These are phyloP conservation scores for Willowsia nigromaculata DNA, from an alignment of 2,888 invertebrate species.

Conservation along the genomic window DNA sequence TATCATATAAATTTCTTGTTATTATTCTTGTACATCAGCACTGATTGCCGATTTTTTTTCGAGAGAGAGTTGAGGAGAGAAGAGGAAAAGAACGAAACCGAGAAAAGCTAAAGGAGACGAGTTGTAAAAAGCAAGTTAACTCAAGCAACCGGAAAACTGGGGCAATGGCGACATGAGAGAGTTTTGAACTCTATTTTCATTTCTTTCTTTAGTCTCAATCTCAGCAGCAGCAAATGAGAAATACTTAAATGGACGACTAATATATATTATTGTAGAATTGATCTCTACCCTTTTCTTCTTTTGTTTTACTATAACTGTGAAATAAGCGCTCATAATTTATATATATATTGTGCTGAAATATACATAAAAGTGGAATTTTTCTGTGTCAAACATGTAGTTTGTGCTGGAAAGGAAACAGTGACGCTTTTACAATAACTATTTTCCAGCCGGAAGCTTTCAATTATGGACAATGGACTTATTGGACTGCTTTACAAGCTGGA, in stretches of 20 bases:
- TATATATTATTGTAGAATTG: not conserved
- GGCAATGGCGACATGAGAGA: slow-evolving; percentile 72
- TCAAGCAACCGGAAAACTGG: slow-evolving; percentile 66
- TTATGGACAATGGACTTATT: not conserved
- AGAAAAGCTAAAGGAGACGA: not conserved
- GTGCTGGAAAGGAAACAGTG: not conserved
- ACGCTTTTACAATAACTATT: not conserved
- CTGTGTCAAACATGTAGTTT: not conserved
- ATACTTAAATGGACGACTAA: not conserved
- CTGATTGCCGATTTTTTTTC: slow-evolving; percentile 64
- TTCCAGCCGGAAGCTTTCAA: slow-evolving; percentile 31
- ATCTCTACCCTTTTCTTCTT: not conserved
- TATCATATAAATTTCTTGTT: not conserved
- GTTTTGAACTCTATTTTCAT: slow-evolving; percentile 63
- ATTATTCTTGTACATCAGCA: slow-evolving; percentile 50
- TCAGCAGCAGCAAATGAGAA: not conserved
- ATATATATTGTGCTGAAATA: not conserved
- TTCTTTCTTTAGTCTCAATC: not conserved
- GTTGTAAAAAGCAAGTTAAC: slow-evolving; percentile 1
- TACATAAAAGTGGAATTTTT: slow-evolving; percentile 1
- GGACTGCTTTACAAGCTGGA: too few species aligned
- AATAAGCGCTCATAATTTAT: too few species aligned
- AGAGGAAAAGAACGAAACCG: slow-evolving; percentile 19
- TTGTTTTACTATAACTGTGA: too few species aligned
- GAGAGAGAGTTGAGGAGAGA: not conserved